Base-by-base conservation (phyloP, 1,140 invertebrate genomes). In the Chlorops oryzae region DNA sequence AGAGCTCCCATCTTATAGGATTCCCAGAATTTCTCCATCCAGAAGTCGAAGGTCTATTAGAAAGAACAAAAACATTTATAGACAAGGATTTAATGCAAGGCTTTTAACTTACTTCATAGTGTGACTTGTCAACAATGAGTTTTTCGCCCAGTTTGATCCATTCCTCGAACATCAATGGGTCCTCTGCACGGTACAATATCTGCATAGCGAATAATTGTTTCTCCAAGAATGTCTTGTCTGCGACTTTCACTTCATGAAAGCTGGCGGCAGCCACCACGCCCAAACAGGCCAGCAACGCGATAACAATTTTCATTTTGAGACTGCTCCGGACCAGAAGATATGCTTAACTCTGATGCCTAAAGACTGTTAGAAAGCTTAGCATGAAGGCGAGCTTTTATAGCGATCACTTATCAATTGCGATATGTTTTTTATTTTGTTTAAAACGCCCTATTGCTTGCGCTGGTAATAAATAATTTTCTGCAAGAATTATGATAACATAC, bases 291-390 rank as follows among this genome's bases (percentile, higher is more conserved):
- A 68, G 45, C 44, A 69, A 62, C 39, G 47, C 61, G 25, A 69
- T 53, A 23, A 56, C 61, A 22, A 69, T 48, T 52, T 68, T 69
- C 65, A 69, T 69, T 51, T 39, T 20, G 42, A 43, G 60, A 68
- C 62, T 67, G 59, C 60, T 67, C 65, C 62, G 62, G 62, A 65
- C 57, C 48, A 55, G 60, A 67, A 50, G 42, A 51, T 51, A 47
- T 40, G 40, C 38, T 51, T 28, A 47, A 40, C 52, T 25, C 62
- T 60, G 67, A 67, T 59, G 42, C 65, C 65, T 68, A 68, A 68
- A 68, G 65, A 65, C 65, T 68, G 65, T 65, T 68, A 52, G 44
- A 13, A n/a, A n/a, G n/a, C n/a, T n/a, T n/a, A n/a, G n/a, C n/a
- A n/a, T n/a, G n/a, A n/a, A n/a, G n/a, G n/a, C n/a, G n/a, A n/a